A percentile compares a stretch with the other conserved stretches of the same genome.
These are phyloP conservation scores for Neoitamus cyanurus DNA, from an alignment of 2,888 invertebrate species.

Conservation along the genomic window DNA sequence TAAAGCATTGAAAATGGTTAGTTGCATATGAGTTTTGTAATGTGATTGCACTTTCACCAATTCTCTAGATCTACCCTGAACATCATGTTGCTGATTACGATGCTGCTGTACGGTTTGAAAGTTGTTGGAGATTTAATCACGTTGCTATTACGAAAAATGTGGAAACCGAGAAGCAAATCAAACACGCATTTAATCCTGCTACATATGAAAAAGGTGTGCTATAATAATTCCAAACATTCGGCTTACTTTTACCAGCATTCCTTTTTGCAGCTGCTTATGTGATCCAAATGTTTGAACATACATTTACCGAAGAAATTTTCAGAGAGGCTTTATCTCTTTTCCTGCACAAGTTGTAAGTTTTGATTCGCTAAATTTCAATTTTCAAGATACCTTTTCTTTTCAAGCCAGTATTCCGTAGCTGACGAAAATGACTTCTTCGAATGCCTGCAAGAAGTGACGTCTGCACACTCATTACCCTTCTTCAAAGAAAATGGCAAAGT, in stretches of 20 bases:
- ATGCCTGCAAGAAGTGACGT: constrained; percentile 57
- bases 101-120: neutral
- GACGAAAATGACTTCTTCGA: constrained; percentile 57
- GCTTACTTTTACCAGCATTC: neutral
- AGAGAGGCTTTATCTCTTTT: constrained; percentile 55
- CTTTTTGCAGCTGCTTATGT: constrained; percentile 6
- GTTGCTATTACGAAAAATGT: constrained; percentile 15
- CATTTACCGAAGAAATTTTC: constrained; percentile 2
- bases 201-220: constrained; percentile 23
- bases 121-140: neutral
- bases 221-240: neutral
- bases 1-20: constrained; percentile 67
- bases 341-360: constrained; percentile 55
- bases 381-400: neutral
- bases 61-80: neutral
- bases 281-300: constrained; percentile 32
- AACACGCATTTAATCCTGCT: neutral
- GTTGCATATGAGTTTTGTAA: neutral
- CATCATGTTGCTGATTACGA: neutral
- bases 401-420: neutral
- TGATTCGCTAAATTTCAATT: neutral
- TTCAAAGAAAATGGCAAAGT: constrained; percentile 61
- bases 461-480: constrained; percentile 54
- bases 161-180: constrained; percentile 19
- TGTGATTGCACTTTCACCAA: neutral